Base-by-base conservation (phyloP, 1,140 invertebrate genomes). In the Caenorhabditis tropicalis region DNA sequence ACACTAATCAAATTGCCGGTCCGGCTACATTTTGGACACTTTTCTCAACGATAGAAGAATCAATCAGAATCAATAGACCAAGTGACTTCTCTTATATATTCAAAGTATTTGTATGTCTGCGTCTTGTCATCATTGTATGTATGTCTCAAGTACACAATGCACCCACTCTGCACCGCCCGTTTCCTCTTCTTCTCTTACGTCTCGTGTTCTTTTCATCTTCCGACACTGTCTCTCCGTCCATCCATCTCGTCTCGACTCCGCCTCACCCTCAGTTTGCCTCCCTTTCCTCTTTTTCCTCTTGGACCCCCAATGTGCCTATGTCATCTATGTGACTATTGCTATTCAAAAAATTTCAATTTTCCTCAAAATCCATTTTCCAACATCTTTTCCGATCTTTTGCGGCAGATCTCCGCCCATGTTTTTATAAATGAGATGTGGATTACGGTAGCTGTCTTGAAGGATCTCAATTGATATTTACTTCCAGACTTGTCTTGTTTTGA, bases 201-300 rank as follows among this genome's bases (percentile, higher is more conserved):
- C 65, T 74, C 36, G 36, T 43, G 36, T 43, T 74, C 65, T 74
- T 74, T 74, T 46, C 65, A 43, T 74, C 36, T 46, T 74, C 65
- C 36, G 65, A 43, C 36, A 39, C 65, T 46, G 65, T 43, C 65
- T 46, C 65, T 74, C 24, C 65, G 36, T 74, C 65, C 65, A 74
- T 74, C 65, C 65, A 74, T 74, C 36, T 74, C 65, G 65, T 74
- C 65, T 74, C 65, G 65, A 74, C 65, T 74, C 65, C 65, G 65
- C 65, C 65, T 74, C n/a, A 36, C 36, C 65, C 65, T 74, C 65
- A 74, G 65, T 74, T 74, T 74, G 65, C 65, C 65, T 74, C 65
- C 65, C 33, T 74, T n/a, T 39, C 15, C 36, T 74, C 65, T 43
- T 74, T 74, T 74, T 74, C 65, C 65, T 74, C 65, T 39, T 74